Conservation (phyloP, 2,888 invertebrate genomes). For the Drosophila macrospina region DNA sequence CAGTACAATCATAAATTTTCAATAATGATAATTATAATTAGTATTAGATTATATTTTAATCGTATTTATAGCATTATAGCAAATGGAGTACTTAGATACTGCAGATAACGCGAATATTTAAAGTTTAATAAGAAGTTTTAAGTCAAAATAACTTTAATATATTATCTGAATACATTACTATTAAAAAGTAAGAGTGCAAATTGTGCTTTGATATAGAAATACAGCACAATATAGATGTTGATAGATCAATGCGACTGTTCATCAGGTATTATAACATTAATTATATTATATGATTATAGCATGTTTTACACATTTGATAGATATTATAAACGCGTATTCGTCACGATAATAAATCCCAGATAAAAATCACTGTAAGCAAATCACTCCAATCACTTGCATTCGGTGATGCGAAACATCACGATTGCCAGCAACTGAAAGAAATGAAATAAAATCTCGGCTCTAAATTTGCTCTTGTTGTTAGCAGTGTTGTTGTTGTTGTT, state of each 20-base stretch:
- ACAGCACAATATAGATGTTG: not conserved
- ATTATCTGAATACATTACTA: not conserved
- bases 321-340: conserved; percentile 3
- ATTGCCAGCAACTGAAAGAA: conserved; percentile 30
- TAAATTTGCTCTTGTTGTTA: conserved; percentile 43
- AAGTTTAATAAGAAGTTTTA: not conserved
- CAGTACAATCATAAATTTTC: not conserved
- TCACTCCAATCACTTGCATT: conserved; percentile 24
- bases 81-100: not conserved
- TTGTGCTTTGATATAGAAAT: not conserved
- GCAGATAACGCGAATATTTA: not conserved
- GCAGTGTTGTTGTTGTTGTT: conserved; percentile 37
- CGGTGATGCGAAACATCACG: conserved; percentile 31
- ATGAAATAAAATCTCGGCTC: conserved; percentile 37
- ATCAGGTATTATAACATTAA: no score
- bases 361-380: conserved; percentile 41
- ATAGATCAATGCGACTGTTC: not conserved
- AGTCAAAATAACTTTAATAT: not conserved
- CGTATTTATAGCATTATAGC: not conserved
- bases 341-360: conserved; percentile 2
- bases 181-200: conserved; percentile 1
- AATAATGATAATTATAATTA: not conserved
- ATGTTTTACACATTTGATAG: conserved; percentile 1
- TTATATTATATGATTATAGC: not conserved
- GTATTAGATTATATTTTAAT: not conserved